phyloP scores from a whole-genome alignment of 2,888 invertebrate species.

The Acleris emargana region DNA sequence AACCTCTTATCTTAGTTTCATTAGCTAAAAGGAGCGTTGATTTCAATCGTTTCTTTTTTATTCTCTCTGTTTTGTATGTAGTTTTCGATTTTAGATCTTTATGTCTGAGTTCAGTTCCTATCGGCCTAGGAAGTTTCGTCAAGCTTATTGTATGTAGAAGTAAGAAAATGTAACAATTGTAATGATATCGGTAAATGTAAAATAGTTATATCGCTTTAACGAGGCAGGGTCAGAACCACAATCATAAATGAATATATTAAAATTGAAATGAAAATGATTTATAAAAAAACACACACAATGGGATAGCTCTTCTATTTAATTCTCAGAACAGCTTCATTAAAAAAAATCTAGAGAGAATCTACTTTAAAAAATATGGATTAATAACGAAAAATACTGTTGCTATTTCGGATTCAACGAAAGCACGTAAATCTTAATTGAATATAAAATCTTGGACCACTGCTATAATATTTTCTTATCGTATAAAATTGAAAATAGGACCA shows the following conservation, averaged over 20 bases:
- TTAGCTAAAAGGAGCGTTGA: conserved; percentile 57
- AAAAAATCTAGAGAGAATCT: conserved; percentile 38
- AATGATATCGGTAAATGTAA: conserved; percentile 65
- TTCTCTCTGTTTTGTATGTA: conserved; percentile 47
- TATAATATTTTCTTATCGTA: conserved; percentile 66
- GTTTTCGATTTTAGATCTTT: conserved; percentile 50
- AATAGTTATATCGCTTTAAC: conserved; percentile 78
- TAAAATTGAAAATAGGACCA: conserved; percentile 68
- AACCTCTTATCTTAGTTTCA: conserved; percentile 46
- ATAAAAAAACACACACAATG: conserved; percentile 53
- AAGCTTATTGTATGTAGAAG: conserved; percentile 66
- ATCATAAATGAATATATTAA: conserved; percentile 62
- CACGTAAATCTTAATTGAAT: conserved; percentile 35
- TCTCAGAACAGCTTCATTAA: conserved; percentile 39
- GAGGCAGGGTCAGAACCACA: conserved; percentile 81
- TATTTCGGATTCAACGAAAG: too few species aligned
- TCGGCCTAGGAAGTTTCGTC: conserved; percentile 76
- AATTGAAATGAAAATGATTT: conserved; percentile 58
- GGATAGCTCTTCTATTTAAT: conserved; percentile 70
- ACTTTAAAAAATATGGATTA: conserved; percentile 29
- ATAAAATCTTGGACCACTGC: conserved; percentile 71
- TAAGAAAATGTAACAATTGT: conserved; percentile 60
- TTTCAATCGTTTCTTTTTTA: conserved; percentile 50
- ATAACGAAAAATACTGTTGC: conserved; percentile 31
- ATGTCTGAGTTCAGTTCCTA: conserved; percentile 75